Base-by-base conservation (phyloP, 2,888 invertebrate genomes). In the Nezara viridula region DNA sequence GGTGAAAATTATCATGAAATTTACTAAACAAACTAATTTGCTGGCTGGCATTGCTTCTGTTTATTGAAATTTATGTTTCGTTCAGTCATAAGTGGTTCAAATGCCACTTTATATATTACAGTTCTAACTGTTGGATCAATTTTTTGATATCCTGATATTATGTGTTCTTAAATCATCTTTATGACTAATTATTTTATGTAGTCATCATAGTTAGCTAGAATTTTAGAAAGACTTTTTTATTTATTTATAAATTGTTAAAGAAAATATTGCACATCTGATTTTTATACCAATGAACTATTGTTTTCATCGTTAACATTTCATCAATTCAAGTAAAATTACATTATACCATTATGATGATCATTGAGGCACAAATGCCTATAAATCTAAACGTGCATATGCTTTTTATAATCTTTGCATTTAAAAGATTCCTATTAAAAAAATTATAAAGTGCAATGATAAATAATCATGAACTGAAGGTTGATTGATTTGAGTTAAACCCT, bases 401-500 rank as follows among this genome's bases (percentile, higher is more conserved):
- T 52, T 21, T 47, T 88, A 27, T 88, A 88, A 73, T 55, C 73
- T 37, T 86, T 52, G 88, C 88, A 88, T 88, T 88, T 88, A 88
- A 73, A 73, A 27, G 52, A 73, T 88, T 88, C 88, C 73, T 88
- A 66, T 60, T 47, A 47, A 88, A 66, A 66, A 49, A 66, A n/a
- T n/a, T n/a, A 21, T 47, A 40, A 27, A 73, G 73, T 88, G 88
- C 86, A 55, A 88, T 73, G 73, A n/a, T 88, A 14, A 37, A 66
- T 50, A 49, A 86, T 66, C 73, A 47, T 73, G 88, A 86, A 88
- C 88, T 88, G 27, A 44, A 66, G n/a, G 47, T 88, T 44, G 52
- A 44, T 55, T 86, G 52, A 40, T 55, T 81, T 81, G 49, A 32
- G 32, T 86, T 44, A 47, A 86, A 27, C 49, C 49, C 60, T 47